These are phyloP conservation scores for Damaliscus lunatus DNA, from an alignment of 2,113 vertebrate genomes.

Conservation along the genomic window DNA sequence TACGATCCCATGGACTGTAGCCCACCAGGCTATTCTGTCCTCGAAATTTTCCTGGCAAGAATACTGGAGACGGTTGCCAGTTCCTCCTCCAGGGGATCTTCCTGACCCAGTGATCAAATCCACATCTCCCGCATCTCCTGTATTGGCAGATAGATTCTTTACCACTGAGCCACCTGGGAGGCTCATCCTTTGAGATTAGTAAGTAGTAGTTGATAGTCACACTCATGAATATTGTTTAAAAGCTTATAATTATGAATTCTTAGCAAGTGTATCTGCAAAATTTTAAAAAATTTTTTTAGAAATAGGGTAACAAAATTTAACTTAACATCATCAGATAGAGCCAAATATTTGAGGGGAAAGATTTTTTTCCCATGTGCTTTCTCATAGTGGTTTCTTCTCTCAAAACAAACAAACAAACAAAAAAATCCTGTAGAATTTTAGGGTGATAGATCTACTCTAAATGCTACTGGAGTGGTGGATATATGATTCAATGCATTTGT, in stretches of 20 bases:
- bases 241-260: background rate
- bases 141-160: background rate
- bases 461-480: background rate
- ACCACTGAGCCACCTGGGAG: background rate
- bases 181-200: background rate
- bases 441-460: background rate
- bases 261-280: background rate
- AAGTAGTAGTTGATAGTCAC: background rate
- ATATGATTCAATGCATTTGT: background rate
- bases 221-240: background rate
- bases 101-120: background rate
- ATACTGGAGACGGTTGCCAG: background rate
- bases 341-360: background rate
- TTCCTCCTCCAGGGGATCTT: background rate
- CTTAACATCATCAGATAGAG: background rate
- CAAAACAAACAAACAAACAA: background rate
- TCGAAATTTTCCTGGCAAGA: background rate
- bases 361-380: background rate
- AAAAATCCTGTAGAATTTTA: background rate
- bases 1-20: background rate
- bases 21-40: background rate
- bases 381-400: background rate
- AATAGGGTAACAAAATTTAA: background rate
- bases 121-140: rapidly evolving
- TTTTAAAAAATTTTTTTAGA: background rate